Evolutionary conservation across 1,140 invertebrate species (phyloP), one percentile per base, ranked within the genome.

Genomic region (Mylabris phalerata): DNA sequence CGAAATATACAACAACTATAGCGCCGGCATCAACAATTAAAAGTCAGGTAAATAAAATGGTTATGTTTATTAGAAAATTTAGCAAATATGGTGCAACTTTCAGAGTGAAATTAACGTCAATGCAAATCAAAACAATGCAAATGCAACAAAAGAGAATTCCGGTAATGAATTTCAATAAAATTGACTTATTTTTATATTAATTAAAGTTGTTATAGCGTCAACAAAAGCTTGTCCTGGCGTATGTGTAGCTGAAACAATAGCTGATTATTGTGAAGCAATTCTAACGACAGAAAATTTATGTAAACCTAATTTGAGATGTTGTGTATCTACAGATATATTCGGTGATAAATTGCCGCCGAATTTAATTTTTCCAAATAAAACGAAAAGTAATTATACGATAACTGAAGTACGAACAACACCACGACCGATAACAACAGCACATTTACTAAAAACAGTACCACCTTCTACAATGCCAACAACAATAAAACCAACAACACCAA

Each of bases 241-340:
- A 6, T 95, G 92, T 64, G 90, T 93, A 57, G 84, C 87, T 1
- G 83, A 88, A 47, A 78, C 84, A 4, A 86, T 93, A 49, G 84
- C 88, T 0, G 82, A 86, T 65, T 93, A 93, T 70, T 94, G 91
- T 69, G 89, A 93, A 65, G 89, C 89, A 0, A 88, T 92, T 54
- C 70, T 93, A 4, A 84, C 85, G 43, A 80, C 84, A 1, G 75
- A 78, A 10, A 79, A 77, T 4, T 75, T 92, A 0, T 92, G 90
- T 70, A 84, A 87, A 64, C 69, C 82, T 11, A 85, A 84, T 7
- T 78, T 84, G 48, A 79, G 81, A 54, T 91, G 89, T 75, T 91
- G 89, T 70, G 85, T 90, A 1, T 84, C 87, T 4, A 80, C 83
- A 44, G 88, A 91, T 58, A 75, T 79, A 0, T 90, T 85, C 65